Base-by-base conservation (phyloP, 2,113 vertebrate species). In the Myotis yumanensis region DNA sequence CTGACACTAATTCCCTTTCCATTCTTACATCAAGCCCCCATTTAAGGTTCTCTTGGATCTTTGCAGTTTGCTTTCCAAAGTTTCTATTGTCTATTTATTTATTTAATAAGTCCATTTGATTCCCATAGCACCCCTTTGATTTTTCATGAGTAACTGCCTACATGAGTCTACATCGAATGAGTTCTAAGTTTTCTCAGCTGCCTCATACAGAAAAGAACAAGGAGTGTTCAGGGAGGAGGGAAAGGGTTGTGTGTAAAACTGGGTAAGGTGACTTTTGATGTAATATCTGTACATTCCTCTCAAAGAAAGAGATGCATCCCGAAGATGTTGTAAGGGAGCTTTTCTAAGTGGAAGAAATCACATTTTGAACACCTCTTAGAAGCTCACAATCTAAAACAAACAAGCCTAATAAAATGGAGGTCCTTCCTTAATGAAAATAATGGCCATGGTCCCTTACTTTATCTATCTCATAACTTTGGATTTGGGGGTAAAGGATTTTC, bases 11-110 rank as follows among this genome's bases (percentile, higher is more conserved):
- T 64, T 89, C 40, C 32, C 62, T 82, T 86, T 51, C 40, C 46
- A 37, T 68, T 80, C 66, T 94, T 77, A 87, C 48, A 51, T 69
- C 68, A 80, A 91, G 12, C 30, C n/a, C 75, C 57, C 28, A 62
- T 85, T 93, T 85, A 75, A 80, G 17, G 88, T 62, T 97, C 90
- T 88, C 25, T 51, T 51, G 46, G 51, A 66, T 64, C 35, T 35
- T 40, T 89, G 68, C 59, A 85, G 73, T 90, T 54, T 83, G 89
- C 30, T 48, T 96, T 95, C 57, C 85, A 72, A 87, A 85, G 93
- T 86, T 90, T 84, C 35, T 90, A 62, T 82, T 90, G 80, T 62
- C 81, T 48, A 43, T 32, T 75, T 62, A 95, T 68, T 66, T 90
- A 59, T 1, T 66, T 32, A 94, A 77, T 71, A 94, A 96, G 72